A percentile compares a stretch with the other conserved stretches of the same genome.
Evolutionary conservation across 1,140 invertebrate genomes (phyloP).

Genomic region (Asobara japonica): DNA sequence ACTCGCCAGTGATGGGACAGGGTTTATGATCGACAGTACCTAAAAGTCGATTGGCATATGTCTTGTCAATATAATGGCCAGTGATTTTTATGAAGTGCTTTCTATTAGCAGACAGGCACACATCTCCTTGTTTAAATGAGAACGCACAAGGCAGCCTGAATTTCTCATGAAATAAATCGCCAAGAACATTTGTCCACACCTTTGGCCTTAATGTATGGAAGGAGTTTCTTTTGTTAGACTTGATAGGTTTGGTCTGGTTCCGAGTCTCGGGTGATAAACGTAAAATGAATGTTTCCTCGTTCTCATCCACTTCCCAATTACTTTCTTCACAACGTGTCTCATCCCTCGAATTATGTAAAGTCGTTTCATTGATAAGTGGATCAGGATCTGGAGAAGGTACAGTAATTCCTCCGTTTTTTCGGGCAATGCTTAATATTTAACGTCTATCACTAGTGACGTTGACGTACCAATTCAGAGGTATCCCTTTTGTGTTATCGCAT

Average conservation of each 20-base stretch:
- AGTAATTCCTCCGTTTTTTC: not conserved
- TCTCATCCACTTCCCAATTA: not conserved
- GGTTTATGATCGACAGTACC: not conserved
- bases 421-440: not conserved
- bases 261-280: not conserved
- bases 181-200: not conserved
- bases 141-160: not conserved
- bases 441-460: not conserved
- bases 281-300: not conserved
- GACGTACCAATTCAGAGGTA: not conserved
- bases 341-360: not conserved
- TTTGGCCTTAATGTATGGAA: not conserved
- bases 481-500: not conserved
- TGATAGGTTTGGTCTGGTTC: not conserved
- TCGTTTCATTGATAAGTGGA: not conserved
- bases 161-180: not conserved
- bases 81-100: not conserved
- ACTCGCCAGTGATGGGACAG: not conserved
- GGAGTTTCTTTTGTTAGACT: not conserved
- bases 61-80: not conserved
- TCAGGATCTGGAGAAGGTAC: not conserved
- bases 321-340: not conserved
- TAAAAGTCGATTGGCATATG: not conserved
- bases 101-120: not conserved
- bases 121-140: not conserved